Base-by-base conservation (phyloP, 2,797 vertebrate genomes). In the Hypotaenidia okinawae region DNA sequence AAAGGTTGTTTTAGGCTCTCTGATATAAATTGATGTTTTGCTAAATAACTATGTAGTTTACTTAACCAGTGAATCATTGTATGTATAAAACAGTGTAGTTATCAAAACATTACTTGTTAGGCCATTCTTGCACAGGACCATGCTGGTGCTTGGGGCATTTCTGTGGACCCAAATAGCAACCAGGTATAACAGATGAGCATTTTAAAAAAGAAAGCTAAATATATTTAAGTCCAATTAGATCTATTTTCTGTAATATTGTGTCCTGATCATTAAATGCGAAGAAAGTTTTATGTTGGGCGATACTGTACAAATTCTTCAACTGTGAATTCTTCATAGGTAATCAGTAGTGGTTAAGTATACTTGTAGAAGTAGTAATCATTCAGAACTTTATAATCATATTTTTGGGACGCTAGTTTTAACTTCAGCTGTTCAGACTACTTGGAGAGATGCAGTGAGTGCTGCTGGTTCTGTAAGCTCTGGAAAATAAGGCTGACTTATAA, bases 81-180 rank as follows among this genome's bases (percentile, higher is more conserved):
- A 52, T 45, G 70, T 84, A 32, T 93, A 77, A 90, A 97, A 72
- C n/a, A 59, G 80, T 30, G 77, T 72, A 30, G 76, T 85, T 93
- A 92, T 90, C 86, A 91, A 96, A 97, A 94, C 74, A 39, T 55
- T 67, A 19, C 83, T 91, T 89, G 64, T 91, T 90, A 59, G 64
- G 37, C 89, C 37, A 4, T 91, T 87, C 58, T 74, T 83, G 35
- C 41, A 61, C 57, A 75, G 75, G 84, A 62, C 62, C 12, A 2
- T 51, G 16, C 79, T 83, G 80, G 18, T 87, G 17, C 70, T 64
- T 74, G 74, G 32, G 76, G 47, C 35, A 30, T 85, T 84, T 78
- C 43, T 84, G 61, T 78, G 86, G 84, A 80, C n/a, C 9, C 77
- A 72, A 69, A 61, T n/a, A 55, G 45, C 79, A 74, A 72, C 57